phyloP scores from a whole-genome alignment of 2,113 vertebrate genomes.

The Nibea coibor region DNA sequence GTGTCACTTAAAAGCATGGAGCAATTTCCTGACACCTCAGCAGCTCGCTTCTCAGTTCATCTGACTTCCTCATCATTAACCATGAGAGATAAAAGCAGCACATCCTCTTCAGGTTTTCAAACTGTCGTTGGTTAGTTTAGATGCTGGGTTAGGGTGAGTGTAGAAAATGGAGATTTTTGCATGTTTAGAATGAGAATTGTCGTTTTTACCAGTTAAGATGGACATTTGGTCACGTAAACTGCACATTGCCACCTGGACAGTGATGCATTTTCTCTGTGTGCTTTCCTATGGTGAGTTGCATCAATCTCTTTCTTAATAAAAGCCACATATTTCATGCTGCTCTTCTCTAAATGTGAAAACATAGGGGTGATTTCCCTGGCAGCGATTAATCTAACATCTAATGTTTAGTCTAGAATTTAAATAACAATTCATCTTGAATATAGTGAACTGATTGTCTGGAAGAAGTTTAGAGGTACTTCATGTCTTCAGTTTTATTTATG shows the following conservation, averaged over 20 bases:
- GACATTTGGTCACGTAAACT: background rate
- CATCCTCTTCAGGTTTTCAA: background rate
- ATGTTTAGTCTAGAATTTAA: background rate
- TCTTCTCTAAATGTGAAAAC: background rate
- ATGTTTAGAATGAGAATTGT: background rate
- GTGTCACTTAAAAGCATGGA: background rate
- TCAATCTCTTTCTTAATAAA: background rate
- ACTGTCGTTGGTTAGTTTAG: background rate
- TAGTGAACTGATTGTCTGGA: background rate
- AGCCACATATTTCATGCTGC: background rate
- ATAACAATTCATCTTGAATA: background rate
- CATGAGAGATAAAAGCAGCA: too few relatives aligned
- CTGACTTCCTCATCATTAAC: background rate
- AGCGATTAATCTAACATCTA: background rate
- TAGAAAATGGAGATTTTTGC: background rate
- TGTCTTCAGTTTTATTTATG: background rate
- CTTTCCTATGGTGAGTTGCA: conserved; percentile 30
- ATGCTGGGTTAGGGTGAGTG: too few relatives aligned
- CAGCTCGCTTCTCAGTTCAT: background rate
- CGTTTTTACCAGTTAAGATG: conserved; percentile 7
- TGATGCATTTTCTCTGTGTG: conserved; percentile 13
- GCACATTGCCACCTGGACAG: background rate
- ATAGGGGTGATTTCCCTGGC: background rate
- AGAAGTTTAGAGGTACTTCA: background rate
- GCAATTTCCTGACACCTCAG: conserved; percentile 10